Evolutionary conservation across 2,113 vertebrate genomes (phyloP), one percentile per base, ranked within the genome.

Genomic region (Bungarus multicinctus): DNA sequence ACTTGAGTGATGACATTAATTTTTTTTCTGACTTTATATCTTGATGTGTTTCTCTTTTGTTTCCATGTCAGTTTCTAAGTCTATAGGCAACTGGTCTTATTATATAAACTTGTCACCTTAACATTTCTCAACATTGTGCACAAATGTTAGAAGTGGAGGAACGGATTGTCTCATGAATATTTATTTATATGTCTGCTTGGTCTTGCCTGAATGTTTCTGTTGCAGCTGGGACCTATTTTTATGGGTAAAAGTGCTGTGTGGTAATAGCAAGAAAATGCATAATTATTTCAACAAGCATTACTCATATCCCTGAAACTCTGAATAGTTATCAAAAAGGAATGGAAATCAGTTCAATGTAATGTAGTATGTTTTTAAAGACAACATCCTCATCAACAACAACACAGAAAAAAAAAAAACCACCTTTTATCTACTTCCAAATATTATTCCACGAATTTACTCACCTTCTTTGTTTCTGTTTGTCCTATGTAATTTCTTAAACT

Each of bases 61-160:
- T 90, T 74, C 47, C 60, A 74, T 22, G 20, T 50, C 60, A 53
- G 14, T 52, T 53, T 53, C 47, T 20, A 52, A 34, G 60, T 69
- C 34, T 74, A 53, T 39, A 90, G 60, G 52, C 10, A 90, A n/a
- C 27, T 88, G 4, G 14, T 53, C 4, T 93, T 53, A 7, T 20
- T 54, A 74, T 64, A 87, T 4, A 6, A 92, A 94, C 5, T 58
- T 90, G 4, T 64, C 5, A 8, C 88, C 90, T 88, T 52, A 91
- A 58, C 22, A 94, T 30, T 4, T 60, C 10, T 11, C 11, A 94
- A 93, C 54, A 53, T 86, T 91, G 54, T n/a, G 1, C 85, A 6
- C 45, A 94, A 93, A 69, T 93, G 43, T 34, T 92, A 57, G 34
- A 94, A 9, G 18, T 87, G n/a, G n/a, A 3, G 53, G 92, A 94